These are phyloP conservation scores for Drosophila niveifrons DNA, from an alignment of 2,888 invertebrate genomes.

Conservation along the genomic window DNA sequence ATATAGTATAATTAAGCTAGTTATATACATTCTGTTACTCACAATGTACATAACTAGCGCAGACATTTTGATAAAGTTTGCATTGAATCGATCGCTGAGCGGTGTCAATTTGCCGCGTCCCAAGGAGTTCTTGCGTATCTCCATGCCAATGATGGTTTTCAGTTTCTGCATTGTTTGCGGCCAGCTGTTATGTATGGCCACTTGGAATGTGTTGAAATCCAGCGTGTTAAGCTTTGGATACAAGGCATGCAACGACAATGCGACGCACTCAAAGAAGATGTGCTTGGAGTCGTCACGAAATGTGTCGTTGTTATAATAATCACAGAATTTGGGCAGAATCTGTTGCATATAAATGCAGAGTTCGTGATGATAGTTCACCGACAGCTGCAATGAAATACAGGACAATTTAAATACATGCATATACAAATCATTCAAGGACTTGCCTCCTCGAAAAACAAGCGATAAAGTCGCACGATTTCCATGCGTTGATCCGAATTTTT, in stretches of 20 bases:
- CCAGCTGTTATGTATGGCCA: constrained; percentile 69
- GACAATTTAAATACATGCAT: neutral
- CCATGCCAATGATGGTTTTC: constrained; percentile 75
- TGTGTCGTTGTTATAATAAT: constrained; percentile 71
- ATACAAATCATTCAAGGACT: constrained; percentile 4
- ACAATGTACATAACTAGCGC: constrained; percentile 78
- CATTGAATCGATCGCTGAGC: constrained; percentile 59
- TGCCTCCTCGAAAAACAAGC: constrained; percentile 75
- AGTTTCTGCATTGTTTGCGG: constrained; percentile 73
- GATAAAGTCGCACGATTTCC: constrained; percentile 78
- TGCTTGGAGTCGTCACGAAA: constrained; percentile 77
- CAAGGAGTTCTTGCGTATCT: constrained; percentile 72
- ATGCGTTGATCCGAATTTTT: constrained; percentile 61
- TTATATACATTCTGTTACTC: constrained; percentile 18
- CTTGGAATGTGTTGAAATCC: constrained; percentile 69
- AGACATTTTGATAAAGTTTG: constrained; percentile 77
- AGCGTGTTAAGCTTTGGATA: constrained; percentile 77
- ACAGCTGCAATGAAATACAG: constrained; percentile 58
- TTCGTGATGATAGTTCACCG: constrained; percentile 78
- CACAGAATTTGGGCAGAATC: constrained; percentile 76
- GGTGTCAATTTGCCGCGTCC: constrained; percentile 60
- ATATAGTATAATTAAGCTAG: too few species aligned
- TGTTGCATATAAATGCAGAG: constrained; percentile 74
- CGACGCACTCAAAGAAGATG: constrained; percentile 71
- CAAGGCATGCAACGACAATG: constrained; percentile 67